Base-by-base conservation (phyloP, 2,797 vertebrate genomes). In the Phylloscopus collybita region DNA sequence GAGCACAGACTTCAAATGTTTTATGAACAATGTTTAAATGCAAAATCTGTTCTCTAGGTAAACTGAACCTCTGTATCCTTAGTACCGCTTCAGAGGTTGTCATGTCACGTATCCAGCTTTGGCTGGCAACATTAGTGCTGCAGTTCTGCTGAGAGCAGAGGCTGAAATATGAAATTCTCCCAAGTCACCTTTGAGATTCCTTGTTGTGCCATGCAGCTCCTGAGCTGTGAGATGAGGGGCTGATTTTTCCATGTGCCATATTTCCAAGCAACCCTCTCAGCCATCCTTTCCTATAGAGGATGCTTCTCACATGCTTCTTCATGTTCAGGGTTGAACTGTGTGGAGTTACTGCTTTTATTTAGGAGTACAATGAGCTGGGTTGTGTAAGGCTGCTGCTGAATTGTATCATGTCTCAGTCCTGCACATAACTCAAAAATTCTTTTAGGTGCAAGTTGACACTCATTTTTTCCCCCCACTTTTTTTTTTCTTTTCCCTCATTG, bases 381-480 rank as follows among this genome's bases (percentile, higher is more conserved):
- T 50, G 30, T 71, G 38, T 71, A 16, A 57, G 80, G 64, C 42
- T 72, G 38, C 72, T 81, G 6, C 51, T 81, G 53, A 21, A 2
- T 70, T 85, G 16, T 72, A 3, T 36, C 23, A 0, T 44, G 45
- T 60, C 71, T 25, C 36, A 59, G 20, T n/a, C 4, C 1, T 27
- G 40, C 44, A 30, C 34, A 20, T 36, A 70, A 5, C 38, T 87
- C 40, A 45, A 19, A 61, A 64, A 50, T 36, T 82, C 16, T 60
- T 25, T 2, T 5, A 54, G 34, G 34, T 56, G 16, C 12, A 16
- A 16, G 16, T 66, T 75, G 74, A 36, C 5, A 19, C 9, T 16
- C 27, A 11, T 32, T 22, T 49, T 27, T 9, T 3, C 0, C 1
- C 5, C 20, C 16, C 7, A 4, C 3, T 11, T 11, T 72, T 34